A percentile compares a stretch with the other conserved stretches of the same genome.
These are phyloP conservation scores for Strix uralensis DNA, from an alignment of 2,113 vertebrate genomes.

Conservation along the genomic window DNA sequence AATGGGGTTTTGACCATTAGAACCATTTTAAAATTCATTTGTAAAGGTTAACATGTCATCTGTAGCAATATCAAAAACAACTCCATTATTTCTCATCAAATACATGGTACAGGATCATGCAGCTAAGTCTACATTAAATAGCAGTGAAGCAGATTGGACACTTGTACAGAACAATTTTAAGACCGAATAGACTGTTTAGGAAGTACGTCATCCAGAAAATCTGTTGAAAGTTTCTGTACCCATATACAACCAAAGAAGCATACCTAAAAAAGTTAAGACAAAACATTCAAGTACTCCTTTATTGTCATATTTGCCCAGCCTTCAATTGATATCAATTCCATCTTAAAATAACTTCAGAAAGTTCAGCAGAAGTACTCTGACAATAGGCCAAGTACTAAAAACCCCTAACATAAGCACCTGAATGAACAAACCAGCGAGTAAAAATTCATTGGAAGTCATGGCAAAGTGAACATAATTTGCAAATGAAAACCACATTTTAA, in stretches of 20 bases:
- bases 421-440: background rate
- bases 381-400: constrained; percentile 24
- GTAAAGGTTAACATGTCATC: background rate
- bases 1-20: background rate
- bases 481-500: constrained; percentile 50
- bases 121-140: background rate
- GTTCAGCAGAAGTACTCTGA: constrained; percentile 22
- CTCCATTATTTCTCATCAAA: background rate
- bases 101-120: background rate
- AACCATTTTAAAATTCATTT: background rate
- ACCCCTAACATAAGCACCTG: constrained; percentile 3
- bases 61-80: background rate
- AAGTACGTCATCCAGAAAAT: background rate
- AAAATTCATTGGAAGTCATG: constrained; percentile 33
- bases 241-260: background rate
- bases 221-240: background rate
- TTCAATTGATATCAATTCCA: background rate
- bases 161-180: background rate
- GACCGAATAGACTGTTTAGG: background rate
- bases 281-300: constrained; percentile 3
- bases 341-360: constrained; percentile 15
- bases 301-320: background rate
- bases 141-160: background rate
- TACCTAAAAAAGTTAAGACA: background rate
- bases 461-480: constrained; percentile 29